Percentiles rank a stretch among this genome's conserved stretches.
Evolutionary conservation across 23 tunicate species (phyloP).

Genomic region (Ascidia mentula): DNA sequence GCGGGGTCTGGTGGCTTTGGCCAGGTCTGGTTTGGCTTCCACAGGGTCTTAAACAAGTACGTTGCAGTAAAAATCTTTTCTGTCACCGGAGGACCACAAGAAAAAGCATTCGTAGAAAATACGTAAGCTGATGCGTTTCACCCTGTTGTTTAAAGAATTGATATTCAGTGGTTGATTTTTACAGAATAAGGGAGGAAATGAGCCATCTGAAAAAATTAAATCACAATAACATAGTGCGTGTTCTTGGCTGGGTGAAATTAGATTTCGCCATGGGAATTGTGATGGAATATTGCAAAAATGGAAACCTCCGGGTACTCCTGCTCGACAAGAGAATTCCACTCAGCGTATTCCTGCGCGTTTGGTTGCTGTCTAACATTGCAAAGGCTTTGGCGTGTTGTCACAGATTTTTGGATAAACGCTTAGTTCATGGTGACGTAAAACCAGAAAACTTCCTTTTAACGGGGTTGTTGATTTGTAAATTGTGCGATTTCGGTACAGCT

Average conservation of each 20-base stretch:
- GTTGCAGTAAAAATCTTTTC: neutral
- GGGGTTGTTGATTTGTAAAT: neutral
- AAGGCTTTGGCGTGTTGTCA: neutral
- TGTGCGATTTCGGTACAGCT: conserved; percentile 14
- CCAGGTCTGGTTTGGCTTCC: neutral
- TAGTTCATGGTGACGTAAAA: conserved; percentile 7
- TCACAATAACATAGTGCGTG: neutral
- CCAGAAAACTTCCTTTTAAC: conserved; percentile 9
- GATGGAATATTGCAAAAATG: conserved; percentile 14
- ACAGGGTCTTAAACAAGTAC: neutral
- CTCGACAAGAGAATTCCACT: neutral
- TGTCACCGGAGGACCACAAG: neutral
- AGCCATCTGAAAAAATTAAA: neutral
- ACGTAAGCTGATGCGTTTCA: neutral
- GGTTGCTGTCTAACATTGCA: neutral
- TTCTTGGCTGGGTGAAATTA: conserved; percentile 9
- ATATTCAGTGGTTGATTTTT: too few relatives aligned
- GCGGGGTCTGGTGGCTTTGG: neutral
- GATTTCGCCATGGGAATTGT: neutral
- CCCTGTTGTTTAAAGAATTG: too few relatives aligned
- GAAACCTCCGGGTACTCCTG: neutral
- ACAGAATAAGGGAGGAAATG: too few relatives aligned
- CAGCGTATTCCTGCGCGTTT: neutral
- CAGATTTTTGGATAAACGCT: too few relatives aligned
- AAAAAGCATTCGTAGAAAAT: neutral